Conservation (phyloP, 2,888 invertebrate species). For the Spilosoma lubricipeda region DNA sequence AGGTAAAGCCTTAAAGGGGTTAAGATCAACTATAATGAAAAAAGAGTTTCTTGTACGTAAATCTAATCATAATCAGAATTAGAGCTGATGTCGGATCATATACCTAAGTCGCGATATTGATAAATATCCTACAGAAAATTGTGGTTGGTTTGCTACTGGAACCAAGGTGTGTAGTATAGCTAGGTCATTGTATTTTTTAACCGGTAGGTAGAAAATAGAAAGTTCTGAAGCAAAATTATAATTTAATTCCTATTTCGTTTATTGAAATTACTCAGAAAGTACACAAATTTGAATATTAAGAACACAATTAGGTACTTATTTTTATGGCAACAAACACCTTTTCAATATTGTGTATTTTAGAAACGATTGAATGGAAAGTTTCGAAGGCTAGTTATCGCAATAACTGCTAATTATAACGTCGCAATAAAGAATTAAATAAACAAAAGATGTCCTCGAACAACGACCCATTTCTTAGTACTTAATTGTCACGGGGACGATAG, state of each 20-base stretch:
- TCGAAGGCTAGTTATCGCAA: constrained; percentile 20
- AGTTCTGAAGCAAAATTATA: too few species aligned
- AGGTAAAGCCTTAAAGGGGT: too few species aligned
- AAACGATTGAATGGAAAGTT: background rate
- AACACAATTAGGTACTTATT: constrained; percentile 5
- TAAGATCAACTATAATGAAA: too few species aligned
- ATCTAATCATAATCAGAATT: background rate
- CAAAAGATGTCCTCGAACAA: constrained; percentile 40
- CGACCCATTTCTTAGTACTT: constrained; percentile 53
- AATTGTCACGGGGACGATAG: constrained; percentile 49
- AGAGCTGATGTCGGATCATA: background rate
- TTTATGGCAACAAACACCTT: background rate
- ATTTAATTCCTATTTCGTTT: too few species aligned
- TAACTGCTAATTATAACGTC: constrained; percentile 49
- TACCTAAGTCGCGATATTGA: background rate
- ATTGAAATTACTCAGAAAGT: background rate
- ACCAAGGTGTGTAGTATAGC: background rate
- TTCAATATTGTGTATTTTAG: constrained; percentile 1
- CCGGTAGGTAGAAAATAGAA: too few species aligned
- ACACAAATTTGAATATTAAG: constrained; percentile 2
- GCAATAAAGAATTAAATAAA: constrained; percentile 35
- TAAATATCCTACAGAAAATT: background rate
- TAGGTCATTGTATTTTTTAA: background rate
- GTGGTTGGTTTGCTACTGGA: background rate
- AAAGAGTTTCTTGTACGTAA: background rate